Base-by-base conservation (phyloP, 2,113 vertebrate species). In the Phaethon lepturus region DNA sequence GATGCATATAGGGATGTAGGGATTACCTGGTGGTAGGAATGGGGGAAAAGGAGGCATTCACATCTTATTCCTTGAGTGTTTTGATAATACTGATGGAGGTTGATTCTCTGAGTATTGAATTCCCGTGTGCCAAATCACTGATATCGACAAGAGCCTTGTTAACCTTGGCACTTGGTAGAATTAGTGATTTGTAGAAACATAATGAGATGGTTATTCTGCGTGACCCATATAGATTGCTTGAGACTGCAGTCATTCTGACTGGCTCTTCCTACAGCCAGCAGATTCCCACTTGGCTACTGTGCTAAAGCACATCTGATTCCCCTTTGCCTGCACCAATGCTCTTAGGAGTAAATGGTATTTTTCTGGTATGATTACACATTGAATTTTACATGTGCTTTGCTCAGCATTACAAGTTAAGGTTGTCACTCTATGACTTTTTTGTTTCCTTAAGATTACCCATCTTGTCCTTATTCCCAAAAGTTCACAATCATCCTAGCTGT, bases 91-190 rank as follows among this genome's bases (percentile, higher is more conserved):
- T 31, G 75, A 74, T 69, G 62, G 35, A 88, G 69, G 42, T 62
- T 69, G 81, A 85, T 75, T 92, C 84, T 75, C 62, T 35, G 53
- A 77, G 38, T 75, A 42, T 89, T 94, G 93, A 86, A 94, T 63
- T 97, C 56, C 59, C 90, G 40, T 73, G 62, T 96, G 89, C 73
- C 81, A 91, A 92, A 86, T 40, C 2, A 3, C 38, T 85, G 52
- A n/a, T 91, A 95, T 78, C 0, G 71, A 91, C 67, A 93, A 66
- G 25, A 95, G 22, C 44, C 96, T 95, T 78, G 87, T 94, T 97
- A 95, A 66, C 85, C 76, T 93, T 3, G 5, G 67, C 69, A 59
- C 59, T 81, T 66, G 50, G 17, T 88, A 29, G 89, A 88, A 93
- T 91, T 92, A 93, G 72, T 88, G 73, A 95, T 94, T 85, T 93